Conservation (phyloP, 2,888 invertebrate species). For the Lucinisca nassula region DNA sequence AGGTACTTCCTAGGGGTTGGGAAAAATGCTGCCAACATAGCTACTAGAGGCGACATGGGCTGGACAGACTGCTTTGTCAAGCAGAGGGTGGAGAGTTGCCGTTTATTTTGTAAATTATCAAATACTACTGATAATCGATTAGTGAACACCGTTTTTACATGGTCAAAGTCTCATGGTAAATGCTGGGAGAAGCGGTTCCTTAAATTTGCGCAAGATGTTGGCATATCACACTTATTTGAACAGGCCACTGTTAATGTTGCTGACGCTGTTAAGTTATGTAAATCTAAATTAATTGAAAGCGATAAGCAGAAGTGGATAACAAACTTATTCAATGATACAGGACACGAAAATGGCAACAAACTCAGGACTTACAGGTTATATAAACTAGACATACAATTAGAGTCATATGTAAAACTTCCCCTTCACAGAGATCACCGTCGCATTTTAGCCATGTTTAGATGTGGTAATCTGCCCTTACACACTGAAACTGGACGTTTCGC, state of each 20-base stretch:
- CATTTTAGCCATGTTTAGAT: not conserved
- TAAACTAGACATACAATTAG: too few species aligned
- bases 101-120: constrained; percentile 7
- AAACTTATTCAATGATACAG: not conserved
- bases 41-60: constrained; percentile 21
- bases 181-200: not conserved
- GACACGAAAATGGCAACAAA: not conserved
- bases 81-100: not conserved
- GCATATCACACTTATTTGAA: not conserved
- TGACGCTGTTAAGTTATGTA: not conserved
- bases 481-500: not conserved
- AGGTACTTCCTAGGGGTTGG: constrained; percentile 9
- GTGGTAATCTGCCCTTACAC: not conserved
- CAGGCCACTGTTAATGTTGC: not conserved
- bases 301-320: not conserved
- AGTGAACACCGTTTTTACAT: not conserved
- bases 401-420: not conserved
- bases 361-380: constrained; percentile 10
- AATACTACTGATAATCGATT: not conserved
- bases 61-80: constrained; percentile 10
- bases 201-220: not conserved
- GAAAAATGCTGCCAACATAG: not conserved
- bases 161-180: constrained; percentile 13
- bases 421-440: not conserved
- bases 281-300: not conserved